Evolutionary conservation across 2,888 invertebrate species (phyloP).

Genomic region (Dinocampus coccinellae): DNA sequence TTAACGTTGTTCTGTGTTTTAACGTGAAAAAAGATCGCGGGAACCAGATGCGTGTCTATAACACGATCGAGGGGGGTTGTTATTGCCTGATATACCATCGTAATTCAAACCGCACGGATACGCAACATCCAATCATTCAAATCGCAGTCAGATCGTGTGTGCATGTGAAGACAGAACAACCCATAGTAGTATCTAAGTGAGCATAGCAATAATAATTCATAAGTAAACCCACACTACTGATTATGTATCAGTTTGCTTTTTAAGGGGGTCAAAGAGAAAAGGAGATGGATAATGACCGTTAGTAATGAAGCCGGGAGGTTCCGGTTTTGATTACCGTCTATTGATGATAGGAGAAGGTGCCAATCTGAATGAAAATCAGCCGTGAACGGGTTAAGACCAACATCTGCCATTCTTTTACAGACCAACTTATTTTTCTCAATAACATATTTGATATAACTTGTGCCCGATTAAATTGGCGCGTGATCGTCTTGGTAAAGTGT

Average conservation of each 20-base stretch:
- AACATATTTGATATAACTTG: slow-evolving; percentile 10
- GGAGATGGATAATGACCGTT: slow-evolving; percentile 19
- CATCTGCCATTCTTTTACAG: slow-evolving; percentile 22
- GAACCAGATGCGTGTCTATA: slow-evolving; percentile 51
- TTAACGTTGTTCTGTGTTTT: slow-evolving; percentile 7
- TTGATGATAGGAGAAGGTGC: slow-evolving; percentile 45
- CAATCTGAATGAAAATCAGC: slow-evolving; percentile 38
- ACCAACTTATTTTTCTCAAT: slow-evolving; percentile 5
- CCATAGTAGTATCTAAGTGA: slow-evolving; percentile 40
- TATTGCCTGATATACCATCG: slow-evolving; percentile 52
- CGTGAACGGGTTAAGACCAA: slow-evolving; percentile 3
- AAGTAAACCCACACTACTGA: neutral
- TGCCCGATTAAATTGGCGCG: neutral
- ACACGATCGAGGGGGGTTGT: slow-evolving; percentile 49
- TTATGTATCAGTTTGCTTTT: slow-evolving; percentile 21
- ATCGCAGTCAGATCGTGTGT: slow-evolving; percentile 48
- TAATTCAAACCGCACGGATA: slow-evolving; percentile 28
- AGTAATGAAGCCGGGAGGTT: slow-evolving; percentile 45
- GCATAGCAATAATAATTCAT: slow-evolving; percentile 46
- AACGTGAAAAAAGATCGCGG: slow-evolving; percentile 25
- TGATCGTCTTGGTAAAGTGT: slow-evolving; percentile 9
- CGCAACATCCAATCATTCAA: slow-evolving; percentile 61
- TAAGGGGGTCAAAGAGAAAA: slow-evolving; percentile 14
- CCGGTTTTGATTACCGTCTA: slow-evolving; percentile 44
- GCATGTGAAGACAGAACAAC: slow-evolving; percentile 4